These are phyloP conservation scores for Vombatus ursinus DNA, from an alignment of 2,113 vertebrate species.

Conservation along the genomic window DNA sequence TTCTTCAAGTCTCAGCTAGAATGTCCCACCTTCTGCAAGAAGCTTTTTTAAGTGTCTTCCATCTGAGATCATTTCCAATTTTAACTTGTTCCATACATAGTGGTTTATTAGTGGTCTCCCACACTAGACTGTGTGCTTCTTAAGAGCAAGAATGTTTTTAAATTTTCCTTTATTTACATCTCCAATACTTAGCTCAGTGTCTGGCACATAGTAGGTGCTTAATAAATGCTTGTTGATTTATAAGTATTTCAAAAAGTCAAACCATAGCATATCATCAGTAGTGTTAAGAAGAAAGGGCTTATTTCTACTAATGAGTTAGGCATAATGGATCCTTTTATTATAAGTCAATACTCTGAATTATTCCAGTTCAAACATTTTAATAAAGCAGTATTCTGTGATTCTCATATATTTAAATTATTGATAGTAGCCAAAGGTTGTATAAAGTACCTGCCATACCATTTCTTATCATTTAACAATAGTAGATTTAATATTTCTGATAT, in stretches of 20 bases:
- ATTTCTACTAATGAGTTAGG: background rate
- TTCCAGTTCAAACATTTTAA: background rate
- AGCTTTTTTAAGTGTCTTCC: background rate
- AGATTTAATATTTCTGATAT: conserved; percentile 15
- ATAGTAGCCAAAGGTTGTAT: background rate
- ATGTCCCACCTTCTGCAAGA: background rate
- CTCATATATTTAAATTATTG: background rate
- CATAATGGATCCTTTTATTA: conserved; percentile 2
- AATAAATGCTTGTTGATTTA: background rate
- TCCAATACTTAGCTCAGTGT: background rate
- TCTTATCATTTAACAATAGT: conserved; percentile 27
- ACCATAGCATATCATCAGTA: background rate
- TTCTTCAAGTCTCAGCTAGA: background rate
- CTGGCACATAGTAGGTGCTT: background rate
- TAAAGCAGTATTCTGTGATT: background rate
- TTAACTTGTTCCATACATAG: background rate
- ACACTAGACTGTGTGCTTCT: background rate
- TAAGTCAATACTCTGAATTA: background rate
- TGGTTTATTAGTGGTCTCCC: background rate
- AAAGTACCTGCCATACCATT: background rate
- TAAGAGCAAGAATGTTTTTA: background rate
- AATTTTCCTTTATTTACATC: background rate
- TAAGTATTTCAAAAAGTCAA: background rate
- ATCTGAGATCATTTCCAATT: background rate
- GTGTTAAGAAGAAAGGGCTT: background rate